phyloP scores from a whole-genome alignment of 2,888 invertebrate genomes.

The Amphipoea oculea region DNA sequence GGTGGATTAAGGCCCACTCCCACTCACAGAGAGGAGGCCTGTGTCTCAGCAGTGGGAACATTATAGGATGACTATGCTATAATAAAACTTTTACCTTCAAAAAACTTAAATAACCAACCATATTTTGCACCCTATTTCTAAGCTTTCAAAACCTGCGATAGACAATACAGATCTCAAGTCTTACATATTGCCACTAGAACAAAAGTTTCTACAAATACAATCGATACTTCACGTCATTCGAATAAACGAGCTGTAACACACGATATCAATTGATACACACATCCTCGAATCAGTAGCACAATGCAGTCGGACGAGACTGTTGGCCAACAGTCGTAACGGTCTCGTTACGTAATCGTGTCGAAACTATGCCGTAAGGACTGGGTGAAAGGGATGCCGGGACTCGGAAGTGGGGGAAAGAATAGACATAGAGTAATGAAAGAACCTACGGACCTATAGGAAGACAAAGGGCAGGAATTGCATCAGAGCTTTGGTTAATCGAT shows the following conservation, averaged over 20 bases:
- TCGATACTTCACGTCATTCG: conserved; percentile 27
- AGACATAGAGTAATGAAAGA: conserved; percentile 10
- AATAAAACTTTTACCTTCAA: not conserved
- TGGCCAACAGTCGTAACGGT: conserved; percentile 59
- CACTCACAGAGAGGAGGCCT: not conserved
- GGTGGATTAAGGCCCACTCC: not conserved
- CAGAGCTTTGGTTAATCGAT: not conserved
- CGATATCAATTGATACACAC: conserved; percentile 48
- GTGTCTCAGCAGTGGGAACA: not conserved
- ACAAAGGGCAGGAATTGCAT: conserved; percentile 31
- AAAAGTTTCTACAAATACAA: conserved; percentile 21
- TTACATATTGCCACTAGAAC: not conserved
- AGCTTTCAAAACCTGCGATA: not conserved
- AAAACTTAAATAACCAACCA: not conserved
- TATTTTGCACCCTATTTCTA: no score
- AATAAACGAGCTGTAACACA: conserved; percentile 31
- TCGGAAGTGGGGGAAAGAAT: conserved; percentile 43
- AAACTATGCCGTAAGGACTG: conserved; percentile 64
- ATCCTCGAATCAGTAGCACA: conserved; percentile 49
- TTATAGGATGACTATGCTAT: not conserved
- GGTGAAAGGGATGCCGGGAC: conserved; percentile 64
- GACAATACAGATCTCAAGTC: not conserved
- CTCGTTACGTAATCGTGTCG: conserved; percentile 60
- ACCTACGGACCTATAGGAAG: conserved; percentile 5
- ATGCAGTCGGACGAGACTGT: conserved; percentile 53